Conservation (phyloP, 1,140 invertebrate genomes). For the Vollenhovia emeryi region DNA sequence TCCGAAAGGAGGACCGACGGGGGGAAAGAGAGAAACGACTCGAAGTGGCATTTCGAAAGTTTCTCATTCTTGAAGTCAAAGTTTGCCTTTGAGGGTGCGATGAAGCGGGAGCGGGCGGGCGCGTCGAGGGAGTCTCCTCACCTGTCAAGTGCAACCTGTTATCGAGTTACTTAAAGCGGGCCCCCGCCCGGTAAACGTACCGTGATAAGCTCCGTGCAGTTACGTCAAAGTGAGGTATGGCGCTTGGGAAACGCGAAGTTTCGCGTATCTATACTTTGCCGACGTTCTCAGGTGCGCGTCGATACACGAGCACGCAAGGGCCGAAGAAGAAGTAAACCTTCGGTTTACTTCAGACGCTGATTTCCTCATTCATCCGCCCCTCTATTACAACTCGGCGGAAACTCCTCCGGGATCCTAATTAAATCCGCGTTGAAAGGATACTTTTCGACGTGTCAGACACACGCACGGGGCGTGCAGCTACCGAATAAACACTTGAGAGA, state of each 20-base stretch:
- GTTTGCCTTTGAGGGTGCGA: conserved; percentile 57
- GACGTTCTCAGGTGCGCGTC: conserved; percentile 41
- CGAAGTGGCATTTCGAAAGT: conserved; percentile 71
- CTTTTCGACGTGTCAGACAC: not conserved
- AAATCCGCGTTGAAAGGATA: conserved; percentile 37
- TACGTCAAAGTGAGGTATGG: conserved; percentile 61
- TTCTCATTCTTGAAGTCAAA: conserved; percentile 70
- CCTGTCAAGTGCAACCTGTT: conserved; percentile 76
- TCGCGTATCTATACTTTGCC: conserved; percentile 36
- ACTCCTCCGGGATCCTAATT: conserved; percentile 48
- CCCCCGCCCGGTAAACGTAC: conserved; percentile 59
- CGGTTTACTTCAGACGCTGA: conserved; percentile 39
- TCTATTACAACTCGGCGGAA: conserved; percentile 33
- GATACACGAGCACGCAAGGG: conserved; percentile 31
- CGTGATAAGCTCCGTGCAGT: conserved; percentile 47
- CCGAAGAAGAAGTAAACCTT: conserved; percentile 38
- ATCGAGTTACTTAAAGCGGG: conserved; percentile 75
- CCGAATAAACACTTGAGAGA: not conserved
- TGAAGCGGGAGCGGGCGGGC: conserved; percentile 29
- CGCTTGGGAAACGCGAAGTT: conserved; percentile 33
- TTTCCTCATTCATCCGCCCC: conserved; percentile 33
- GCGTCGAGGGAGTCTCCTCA: conserved; percentile 65
- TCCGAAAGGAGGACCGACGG: conserved; percentile 20
- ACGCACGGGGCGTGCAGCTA: not conserved
- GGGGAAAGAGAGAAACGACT: conserved; percentile 56